Evolutionary conservation across 2,888 invertebrate species (phyloP).

Genomic region (Caenorhabditis angaria): DNA sequence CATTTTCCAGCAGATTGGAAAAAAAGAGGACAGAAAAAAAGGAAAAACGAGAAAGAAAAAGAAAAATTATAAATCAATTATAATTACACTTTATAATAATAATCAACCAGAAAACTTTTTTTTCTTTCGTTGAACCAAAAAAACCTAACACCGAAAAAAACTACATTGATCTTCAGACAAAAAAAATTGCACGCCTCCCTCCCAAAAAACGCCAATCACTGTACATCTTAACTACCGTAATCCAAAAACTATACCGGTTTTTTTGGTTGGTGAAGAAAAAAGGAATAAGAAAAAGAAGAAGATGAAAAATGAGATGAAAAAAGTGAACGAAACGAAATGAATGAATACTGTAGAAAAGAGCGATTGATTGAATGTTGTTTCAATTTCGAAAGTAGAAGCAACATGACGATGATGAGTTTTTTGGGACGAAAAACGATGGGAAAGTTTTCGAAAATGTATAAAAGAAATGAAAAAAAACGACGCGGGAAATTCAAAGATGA

Average conservation of each 20-base stretch:
- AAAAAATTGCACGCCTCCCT: not conserved
- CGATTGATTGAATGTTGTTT: slow-evolving; percentile 1
- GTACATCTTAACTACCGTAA: slow-evolving; percentile 1
- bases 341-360: not conserved
- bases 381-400: not conserved
- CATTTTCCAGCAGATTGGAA: not conserved
- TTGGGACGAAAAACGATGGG: not conserved
- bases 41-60: not conserved
- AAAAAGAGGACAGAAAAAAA: not conserved
- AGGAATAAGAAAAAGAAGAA: not conserved
- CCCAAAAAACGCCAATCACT: not conserved
- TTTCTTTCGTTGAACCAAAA: no score
- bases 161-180: no score
- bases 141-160: no score
- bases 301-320: slow-evolving; percentile 1
- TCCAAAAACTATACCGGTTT: not conserved
- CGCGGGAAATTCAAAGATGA: no score
- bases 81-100: no score
- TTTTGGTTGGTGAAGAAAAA: not conserved
- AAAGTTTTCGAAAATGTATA: no score
- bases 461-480: no score
- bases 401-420: not conserved
- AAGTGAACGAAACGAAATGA: no score
- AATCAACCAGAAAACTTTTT: no score
- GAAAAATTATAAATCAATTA: no score